Evolutionary conservation across 2,113 vertebrate species (phyloP).

Genomic region (Aphelocoma coerulescens): DNA sequence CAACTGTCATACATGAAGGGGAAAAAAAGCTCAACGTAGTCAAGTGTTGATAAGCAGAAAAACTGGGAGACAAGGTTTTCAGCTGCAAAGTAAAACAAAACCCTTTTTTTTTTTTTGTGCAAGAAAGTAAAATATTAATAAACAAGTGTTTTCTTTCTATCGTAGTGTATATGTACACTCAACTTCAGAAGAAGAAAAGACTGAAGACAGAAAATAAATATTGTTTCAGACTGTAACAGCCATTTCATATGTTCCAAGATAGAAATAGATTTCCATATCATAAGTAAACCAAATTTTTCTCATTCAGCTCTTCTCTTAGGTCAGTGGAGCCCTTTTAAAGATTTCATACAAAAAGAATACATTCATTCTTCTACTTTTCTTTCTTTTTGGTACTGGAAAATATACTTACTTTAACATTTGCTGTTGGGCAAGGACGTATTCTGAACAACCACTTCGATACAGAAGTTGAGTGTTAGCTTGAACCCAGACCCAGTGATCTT

Average conservation of each 20-base stretch:
- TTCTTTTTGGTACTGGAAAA: neutral
- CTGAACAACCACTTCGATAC: slow-evolving; percentile 65
- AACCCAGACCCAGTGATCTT: slow-evolving; percentile 73
- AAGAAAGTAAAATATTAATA: neutral
- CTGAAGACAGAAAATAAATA: neutral
- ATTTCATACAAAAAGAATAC: neutral
- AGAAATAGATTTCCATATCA: neutral
- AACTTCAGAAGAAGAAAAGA: neutral
- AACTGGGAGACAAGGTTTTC: neutral
- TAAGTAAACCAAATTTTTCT: neutral
- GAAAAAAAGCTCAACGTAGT: neutral
- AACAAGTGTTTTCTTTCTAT: neutral
- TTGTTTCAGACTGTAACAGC: neutral
- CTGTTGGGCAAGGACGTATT: slow-evolving; percentile 59
- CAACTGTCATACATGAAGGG: neutral
- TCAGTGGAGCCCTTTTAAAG: neutral
- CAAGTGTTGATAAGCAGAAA: neutral
- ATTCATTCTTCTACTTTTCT: neutral
- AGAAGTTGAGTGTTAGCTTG: slow-evolving; percentile 66
- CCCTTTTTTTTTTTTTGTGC: neutral
- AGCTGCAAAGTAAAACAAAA: neutral
- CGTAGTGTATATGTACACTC: neutral
- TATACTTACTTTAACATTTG: slow-evolving; percentile 70
- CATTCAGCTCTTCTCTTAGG: neutral
- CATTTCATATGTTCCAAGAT: neutral